Evolutionary conservation across 2,888 invertebrate genomes (phyloP).

Genomic region (Malacosoma neustria): DNA sequence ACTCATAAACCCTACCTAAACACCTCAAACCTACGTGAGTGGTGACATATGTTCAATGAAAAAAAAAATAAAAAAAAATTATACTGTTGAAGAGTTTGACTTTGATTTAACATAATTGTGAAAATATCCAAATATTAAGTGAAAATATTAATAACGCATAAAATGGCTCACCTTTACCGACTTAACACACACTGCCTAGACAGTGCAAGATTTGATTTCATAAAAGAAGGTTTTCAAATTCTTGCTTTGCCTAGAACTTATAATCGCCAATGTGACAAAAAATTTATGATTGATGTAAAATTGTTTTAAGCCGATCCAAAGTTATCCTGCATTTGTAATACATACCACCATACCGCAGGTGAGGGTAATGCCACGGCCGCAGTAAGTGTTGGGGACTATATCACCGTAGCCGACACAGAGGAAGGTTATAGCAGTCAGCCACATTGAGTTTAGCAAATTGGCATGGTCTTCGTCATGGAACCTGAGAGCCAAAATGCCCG

Average conservation of each 20-base stretch:
- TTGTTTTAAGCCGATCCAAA: slow-evolving; percentile 38
- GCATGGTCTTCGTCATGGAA: slow-evolving; percentile 99
- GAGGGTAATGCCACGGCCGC: slow-evolving; percentile 98
- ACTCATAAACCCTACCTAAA: slow-evolving; percentile 31
- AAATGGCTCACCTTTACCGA: slow-evolving; percentile 74
- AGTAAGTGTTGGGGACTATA: slow-evolving; percentile 99
- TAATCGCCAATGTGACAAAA: slow-evolving; percentile 20
- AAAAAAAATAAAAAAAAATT: slow-evolving; percentile 27
- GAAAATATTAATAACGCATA: slow-evolving; percentile 49
- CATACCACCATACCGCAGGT: slow-evolving; percentile 99
- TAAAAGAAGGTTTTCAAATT: slow-evolving; percentile 7
- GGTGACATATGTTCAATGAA: slow-evolving; percentile 31
- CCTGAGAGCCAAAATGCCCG: slow-evolving; percentile 80
- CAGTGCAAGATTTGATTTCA: slow-evolving; percentile 37
- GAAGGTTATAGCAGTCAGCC: slow-evolving; percentile 99
- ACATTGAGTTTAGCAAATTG: slow-evolving; percentile 99
- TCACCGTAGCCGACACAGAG: slow-evolving; percentile 99
- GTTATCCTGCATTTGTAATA: slow-evolving; percentile 57
- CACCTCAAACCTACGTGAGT: slow-evolving; percentile 4
- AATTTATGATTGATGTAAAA: slow-evolving; percentile 22
- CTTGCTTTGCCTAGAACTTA: slow-evolving; percentile 48
- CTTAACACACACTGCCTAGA: slow-evolving; percentile 38
- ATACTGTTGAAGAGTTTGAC: slow-evolving; percentile 66
- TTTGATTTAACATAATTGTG: slow-evolving; percentile 46
- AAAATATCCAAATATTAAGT: slow-evolving; percentile 42